Percentiles rank a stretch among this genome's conserved stretches.
Evolutionary conservation across 1,140 invertebrate genomes (phyloP).

Genomic region (Drosophila hydei): DNA sequence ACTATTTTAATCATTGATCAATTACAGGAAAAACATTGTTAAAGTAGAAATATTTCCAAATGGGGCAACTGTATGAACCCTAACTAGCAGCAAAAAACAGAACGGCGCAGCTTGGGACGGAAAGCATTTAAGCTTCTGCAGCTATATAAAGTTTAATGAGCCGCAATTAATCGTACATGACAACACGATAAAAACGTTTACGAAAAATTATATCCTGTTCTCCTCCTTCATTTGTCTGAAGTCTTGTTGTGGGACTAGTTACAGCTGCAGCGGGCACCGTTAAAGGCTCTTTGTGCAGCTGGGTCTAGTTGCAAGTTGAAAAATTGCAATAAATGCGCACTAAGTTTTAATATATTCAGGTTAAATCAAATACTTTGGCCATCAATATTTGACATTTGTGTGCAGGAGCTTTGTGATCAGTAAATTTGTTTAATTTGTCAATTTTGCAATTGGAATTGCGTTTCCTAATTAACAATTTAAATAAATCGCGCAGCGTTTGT

Average conservation of each 20-base stretch:
- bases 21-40: too few relatives aligned
- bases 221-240: neutral
- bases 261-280: constrained; percentile 58
- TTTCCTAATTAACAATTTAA: constrained; percentile 83
- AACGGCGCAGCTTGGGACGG: constrained; percentile 13
- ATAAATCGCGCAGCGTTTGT: constrained; percentile 74
- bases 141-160: constrained; percentile 76
- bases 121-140: constrained; percentile 69
- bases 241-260: constrained; percentile 18
- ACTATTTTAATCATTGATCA: too few relatives aligned
- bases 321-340: neutral
- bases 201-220: constrained; percentile 70
- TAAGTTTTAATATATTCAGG: too few relatives aligned
- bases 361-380: too few relatives aligned
- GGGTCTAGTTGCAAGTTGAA: neutral
- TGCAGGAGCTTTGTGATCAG: constrained; percentile 12
- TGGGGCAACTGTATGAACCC: neutral
- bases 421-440: constrained; percentile 54
- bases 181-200: constrained; percentile 81
- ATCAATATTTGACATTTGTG: constrained; percentile 3
- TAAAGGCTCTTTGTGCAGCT: constrained; percentile 8
- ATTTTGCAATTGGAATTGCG: constrained; percentile 66
- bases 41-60: too few relatives aligned
- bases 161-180: constrained; percentile 80
- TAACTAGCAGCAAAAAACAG: too few relatives aligned